Evolutionary conservation across 2,888 invertebrate species (phyloP), one percentile per base, ranked within the genome.

Genomic region (Notodonta ziczac): DNA sequence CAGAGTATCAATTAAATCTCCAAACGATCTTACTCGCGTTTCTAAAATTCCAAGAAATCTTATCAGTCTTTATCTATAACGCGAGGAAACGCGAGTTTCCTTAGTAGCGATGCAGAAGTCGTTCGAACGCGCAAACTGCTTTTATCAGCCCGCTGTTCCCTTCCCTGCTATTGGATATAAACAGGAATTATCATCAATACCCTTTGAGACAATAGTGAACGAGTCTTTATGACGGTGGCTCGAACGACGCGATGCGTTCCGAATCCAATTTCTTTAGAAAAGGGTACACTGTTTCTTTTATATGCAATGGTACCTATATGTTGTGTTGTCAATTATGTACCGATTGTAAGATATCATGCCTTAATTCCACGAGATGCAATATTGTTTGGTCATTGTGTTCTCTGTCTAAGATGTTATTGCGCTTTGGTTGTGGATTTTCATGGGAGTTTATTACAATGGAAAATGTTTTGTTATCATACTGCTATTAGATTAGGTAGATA

Each of bases 151-250:
- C 62, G 80, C 69, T 74, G 77, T 82, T 81, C 74, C 75, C 73
- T 80, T 77, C 74, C 73, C 73, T 79, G 68, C 76, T 80, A 83
- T 82, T 80, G 77, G 76, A 81, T 76, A 85, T 87, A 87, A 87
- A 87, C 79, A 84, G 84, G 82, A 86, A 86, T 87, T 83, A 87
- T 84, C 84, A 86, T 86, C 87, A 86, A 86, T 86, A 84, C 82
- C 81, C 78, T 83, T 78, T 77, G 80, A 83, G 78, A 81, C 84
- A 81, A 83, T 83, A 81, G 81, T 80, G 80, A 80, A 78, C 77
- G 76, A 81, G 78, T 85, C 80, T 86, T 85, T 87, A 86, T 80
- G 77, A 78, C 67, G 72, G 67, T 74, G 73, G 77, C 80, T 81
- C 78, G 77, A 78, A 78, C 72, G 72, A 69, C 77, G 70, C 76